phyloP scores from a whole-genome alignment of 2,113 vertebrate genomes.

The Pterocles burchelli region DNA sequence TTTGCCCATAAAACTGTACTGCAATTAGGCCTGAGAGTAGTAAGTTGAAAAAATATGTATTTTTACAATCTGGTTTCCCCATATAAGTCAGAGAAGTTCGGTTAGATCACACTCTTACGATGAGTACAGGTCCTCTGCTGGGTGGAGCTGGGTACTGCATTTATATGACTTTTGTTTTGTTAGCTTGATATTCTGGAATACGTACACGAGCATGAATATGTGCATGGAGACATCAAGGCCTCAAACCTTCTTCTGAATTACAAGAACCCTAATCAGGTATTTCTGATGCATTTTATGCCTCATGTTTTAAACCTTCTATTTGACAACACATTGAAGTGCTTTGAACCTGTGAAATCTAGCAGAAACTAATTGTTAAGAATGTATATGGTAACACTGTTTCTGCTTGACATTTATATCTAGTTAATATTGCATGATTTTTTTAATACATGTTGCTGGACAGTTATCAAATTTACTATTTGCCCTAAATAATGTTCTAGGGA shows the following conservation, averaged over 20 bases:
- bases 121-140: slow-evolving; percentile 71
- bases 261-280: slow-evolving; percentile 90
- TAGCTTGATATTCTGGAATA: slow-evolving; percentile 94
- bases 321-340: slow-evolving; percentile 47
- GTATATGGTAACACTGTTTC: slow-evolving; percentile 68
- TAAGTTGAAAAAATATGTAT: slow-evolving; percentile 72
- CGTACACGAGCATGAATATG: slow-evolving; percentile 94
- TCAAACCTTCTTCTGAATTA: slow-evolving; percentile 92
- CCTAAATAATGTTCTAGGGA: slow-evolving; percentile 76
- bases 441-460: slow-evolving; percentile 69
- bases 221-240: slow-evolving; percentile 95
- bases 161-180: slow-evolving; percentile 54
- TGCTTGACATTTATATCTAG: slow-evolving; percentile 75
- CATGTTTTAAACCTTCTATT: slow-evolving; percentile 52
- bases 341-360: slow-evolving; percentile 70
- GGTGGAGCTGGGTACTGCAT: slow-evolving; percentile 57
- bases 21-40: slow-evolving; percentile 90
- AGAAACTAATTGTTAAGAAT: slow-evolving; percentile 72
- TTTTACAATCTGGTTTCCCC: neutral
- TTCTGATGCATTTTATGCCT: slow-evolving; percentile 50
- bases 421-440: slow-evolving; percentile 69
- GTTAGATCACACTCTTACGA: neutral
- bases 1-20: slow-evolving; percentile 92
- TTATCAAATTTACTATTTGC: slow-evolving; percentile 77
- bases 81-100: neutral